Conservation (phyloP, 2,797 vertebrate species). For the Philypnodon macrostomus region DNA sequence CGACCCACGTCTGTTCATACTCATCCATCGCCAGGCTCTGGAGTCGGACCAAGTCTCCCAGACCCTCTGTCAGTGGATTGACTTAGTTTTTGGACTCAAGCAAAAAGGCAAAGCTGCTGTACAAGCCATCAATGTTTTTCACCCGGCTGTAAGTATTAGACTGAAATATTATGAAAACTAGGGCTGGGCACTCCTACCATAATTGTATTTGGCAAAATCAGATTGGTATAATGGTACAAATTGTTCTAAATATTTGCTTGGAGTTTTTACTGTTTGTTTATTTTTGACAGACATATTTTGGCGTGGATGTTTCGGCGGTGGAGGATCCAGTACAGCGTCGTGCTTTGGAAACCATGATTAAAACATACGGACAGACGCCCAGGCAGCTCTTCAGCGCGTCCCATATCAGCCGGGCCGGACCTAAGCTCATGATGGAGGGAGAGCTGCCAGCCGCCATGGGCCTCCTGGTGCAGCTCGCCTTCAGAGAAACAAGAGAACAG, state of each 20-base stretch:
- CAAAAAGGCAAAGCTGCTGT: conserved; percentile 97
- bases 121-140: conserved; percentile 98
- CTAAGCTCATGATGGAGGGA: conserved; percentile 88
- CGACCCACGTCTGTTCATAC: conserved; percentile 92
- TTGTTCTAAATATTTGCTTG: not conserved
- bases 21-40: conserved; percentile 94
- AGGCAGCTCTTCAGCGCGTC: conserved; percentile 89
- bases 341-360: conserved; percentile 98
- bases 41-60: conserved; percentile 97
- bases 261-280: not conserved
- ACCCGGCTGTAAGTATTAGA: conserved; percentile 87
- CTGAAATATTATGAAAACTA: not conserved
- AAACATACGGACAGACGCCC: conserved; percentile 96
- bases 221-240: too few relatives aligned
- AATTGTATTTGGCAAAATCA: too few relatives aligned
- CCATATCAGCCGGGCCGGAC: conserved; percentile 83
- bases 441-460: conserved; percentile 96
- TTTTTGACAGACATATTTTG: conserved; percentile 89
- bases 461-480: conserved; percentile 94
- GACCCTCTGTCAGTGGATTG: conserved; percentile 97
- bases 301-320: conserved; percentile 97
- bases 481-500: conserved; percentile 89
- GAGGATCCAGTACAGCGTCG: conserved; percentile 96
- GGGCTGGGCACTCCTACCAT: too few relatives aligned
- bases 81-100: conserved; percentile 97